These are phyloP conservation scores for Himantopus leucocephalus DNA, from an alignment of 2,113 vertebrate genomes.

Conservation along the genomic window DNA sequence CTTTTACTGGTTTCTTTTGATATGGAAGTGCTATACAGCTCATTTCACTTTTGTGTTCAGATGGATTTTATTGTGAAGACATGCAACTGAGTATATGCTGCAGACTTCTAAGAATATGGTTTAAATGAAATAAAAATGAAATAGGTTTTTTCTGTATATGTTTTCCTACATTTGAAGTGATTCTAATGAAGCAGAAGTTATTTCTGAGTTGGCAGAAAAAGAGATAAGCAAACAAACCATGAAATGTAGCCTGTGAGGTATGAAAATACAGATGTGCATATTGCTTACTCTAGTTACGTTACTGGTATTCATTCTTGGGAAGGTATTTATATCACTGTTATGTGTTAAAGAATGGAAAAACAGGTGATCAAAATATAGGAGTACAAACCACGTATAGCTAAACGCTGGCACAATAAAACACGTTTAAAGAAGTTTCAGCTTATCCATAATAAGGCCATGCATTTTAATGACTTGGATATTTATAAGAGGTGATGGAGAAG, in stretches of 20 bases:
- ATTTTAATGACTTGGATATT: background rate
- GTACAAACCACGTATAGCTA: background rate
- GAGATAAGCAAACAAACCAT: background rate
- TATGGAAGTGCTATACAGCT: background rate
- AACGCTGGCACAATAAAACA: background rate
- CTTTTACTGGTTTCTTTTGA: constrained; percentile 14
- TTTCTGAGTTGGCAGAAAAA: background rate
- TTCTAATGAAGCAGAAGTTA: constrained; percentile 8
- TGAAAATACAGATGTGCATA: background rate
- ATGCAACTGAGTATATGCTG: background rate
- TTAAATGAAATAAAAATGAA: background rate
- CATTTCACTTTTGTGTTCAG: background rate
- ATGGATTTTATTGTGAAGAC: background rate
- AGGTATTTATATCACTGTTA: background rate
- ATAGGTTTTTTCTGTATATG: background rate
- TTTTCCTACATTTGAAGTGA: background rate
- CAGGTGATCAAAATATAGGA: background rate
- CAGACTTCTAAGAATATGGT: background rate
- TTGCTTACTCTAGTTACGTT: background rate
- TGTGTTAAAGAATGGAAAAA: background rate
- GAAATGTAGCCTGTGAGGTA: background rate
- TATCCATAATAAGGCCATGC: background rate
- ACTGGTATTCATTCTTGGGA: background rate
- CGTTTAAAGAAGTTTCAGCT: background rate
- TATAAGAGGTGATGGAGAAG: background rate